These are phyloP conservation scores for Euproctis similis DNA, from an alignment of 2,888 invertebrate genomes.

Conservation along the genomic window DNA sequence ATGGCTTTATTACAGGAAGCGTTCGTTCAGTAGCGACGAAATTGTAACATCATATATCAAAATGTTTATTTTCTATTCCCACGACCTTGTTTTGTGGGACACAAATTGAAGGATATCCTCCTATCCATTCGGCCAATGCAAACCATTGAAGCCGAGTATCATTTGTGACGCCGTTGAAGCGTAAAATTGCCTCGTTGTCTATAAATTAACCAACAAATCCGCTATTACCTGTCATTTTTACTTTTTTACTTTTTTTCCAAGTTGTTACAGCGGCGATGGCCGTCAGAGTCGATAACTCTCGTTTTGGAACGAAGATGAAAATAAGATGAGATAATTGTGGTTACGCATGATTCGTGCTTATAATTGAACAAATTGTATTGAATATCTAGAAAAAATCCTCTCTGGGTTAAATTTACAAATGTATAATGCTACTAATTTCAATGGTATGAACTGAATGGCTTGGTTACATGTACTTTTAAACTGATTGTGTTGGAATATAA, in stretches of 20 bases:
- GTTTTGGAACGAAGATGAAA: too few species aligned
- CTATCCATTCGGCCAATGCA: conserved; percentile 20
- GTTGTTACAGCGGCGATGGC: background rate
- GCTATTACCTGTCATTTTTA: conserved; percentile 10
- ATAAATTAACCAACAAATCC: conserved; percentile 24
- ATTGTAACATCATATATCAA: conserved; percentile 9
- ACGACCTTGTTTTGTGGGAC: conserved; percentile 27
- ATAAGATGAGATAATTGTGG: background rate
- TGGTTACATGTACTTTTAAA: too few species aligned
- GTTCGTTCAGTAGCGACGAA: conserved; percentile 5
- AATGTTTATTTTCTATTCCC: conserved; percentile 25
- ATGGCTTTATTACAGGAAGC: conserved; percentile 5
- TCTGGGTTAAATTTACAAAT: too few species aligned
- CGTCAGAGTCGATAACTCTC: too few species aligned
- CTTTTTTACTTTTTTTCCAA: conserved; percentile 4
- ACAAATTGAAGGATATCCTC: conserved; percentile 34
- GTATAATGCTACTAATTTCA: too few species aligned
- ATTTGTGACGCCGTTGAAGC: conserved; percentile 38
- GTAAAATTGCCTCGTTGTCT: conserved; percentile 45
- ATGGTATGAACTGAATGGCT: too few species aligned
- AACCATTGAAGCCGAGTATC: conserved; percentile 25
- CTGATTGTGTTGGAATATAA: too few species aligned
- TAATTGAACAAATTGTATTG: too few species aligned
- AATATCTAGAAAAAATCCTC: too few species aligned
- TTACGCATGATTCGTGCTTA: background rate